Conservation (phyloP, 2,888 invertebrate species). For the Neoscelio sp. region DNA sequence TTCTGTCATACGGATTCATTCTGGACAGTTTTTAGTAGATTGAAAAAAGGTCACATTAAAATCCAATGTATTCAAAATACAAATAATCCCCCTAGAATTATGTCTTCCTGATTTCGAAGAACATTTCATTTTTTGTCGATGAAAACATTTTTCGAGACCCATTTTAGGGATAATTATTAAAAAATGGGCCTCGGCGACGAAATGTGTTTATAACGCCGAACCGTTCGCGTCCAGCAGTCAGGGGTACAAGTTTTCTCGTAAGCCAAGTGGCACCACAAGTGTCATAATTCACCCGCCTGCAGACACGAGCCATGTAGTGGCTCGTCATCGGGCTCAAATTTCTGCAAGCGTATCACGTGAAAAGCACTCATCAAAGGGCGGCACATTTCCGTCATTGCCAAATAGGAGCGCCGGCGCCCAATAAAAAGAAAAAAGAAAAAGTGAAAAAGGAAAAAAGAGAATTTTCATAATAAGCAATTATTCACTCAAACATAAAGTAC, state of each 20-base stretch:
- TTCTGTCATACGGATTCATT: too few relatives aligned
- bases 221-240: not conserved
- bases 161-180: not conserved
- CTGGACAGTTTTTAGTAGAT: too few relatives aligned
- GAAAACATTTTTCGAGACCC: too few relatives aligned
- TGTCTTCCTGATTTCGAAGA: too few relatives aligned
- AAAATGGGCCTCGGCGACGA: too few relatives aligned
- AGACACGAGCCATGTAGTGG: conserved; percentile 52
- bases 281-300: conserved; percentile 40
- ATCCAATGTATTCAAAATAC: too few relatives aligned
- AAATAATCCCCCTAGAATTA: too few relatives aligned
- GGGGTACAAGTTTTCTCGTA: not conserved
- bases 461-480: conserved; percentile 7
- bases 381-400: conserved; percentile 31
- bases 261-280: conserved; percentile 35
- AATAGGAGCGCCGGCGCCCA: conserved; percentile 37
- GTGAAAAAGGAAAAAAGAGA: not conserved
- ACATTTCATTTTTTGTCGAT: too few relatives aligned
- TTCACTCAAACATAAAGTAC: too few relatives aligned
- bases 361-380: conserved; percentile 22
- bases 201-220: not conserved
- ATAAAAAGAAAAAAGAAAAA: conserved; percentile 37
- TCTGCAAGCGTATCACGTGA: conserved; percentile 42
- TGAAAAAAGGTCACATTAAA: too few relatives aligned
- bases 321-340: conserved; percentile 48